A percentile compares a stretch with the other conserved stretches of the same genome.
Conservation (phyloP, 2,888 invertebrate genomes). For the Orthonevra nobilis region DNA sequence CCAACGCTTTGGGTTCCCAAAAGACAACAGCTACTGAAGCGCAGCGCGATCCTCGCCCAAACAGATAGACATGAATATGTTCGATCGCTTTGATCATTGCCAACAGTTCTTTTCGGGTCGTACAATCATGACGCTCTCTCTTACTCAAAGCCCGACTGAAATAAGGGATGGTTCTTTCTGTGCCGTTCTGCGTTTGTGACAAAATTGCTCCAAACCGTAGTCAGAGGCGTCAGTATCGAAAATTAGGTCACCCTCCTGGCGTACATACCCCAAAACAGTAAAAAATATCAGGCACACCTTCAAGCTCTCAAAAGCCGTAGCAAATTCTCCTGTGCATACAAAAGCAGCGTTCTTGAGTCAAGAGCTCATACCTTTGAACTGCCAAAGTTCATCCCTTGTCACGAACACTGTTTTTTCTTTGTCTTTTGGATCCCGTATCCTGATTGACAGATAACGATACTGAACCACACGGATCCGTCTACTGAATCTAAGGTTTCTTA, state of each 20-base stretch:
- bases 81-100: slow-evolving; percentile 9
- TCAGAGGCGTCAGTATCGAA: slow-evolving; percentile 14
- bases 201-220: not conserved
- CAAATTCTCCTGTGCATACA: slow-evolving; percentile 7
- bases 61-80: slow-evolving; percentile 11
- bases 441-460: slow-evolving; percentile 62
- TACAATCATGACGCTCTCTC: slow-evolving; percentile 19
- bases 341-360: slow-evolving; percentile 24
- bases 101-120: slow-evolving; percentile 21
- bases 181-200: slow-evolving; percentile 34
- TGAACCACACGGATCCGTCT: slow-evolving; percentile 65
- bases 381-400: not conserved
- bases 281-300: not conserved
- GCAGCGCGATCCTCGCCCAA: slow-evolving; percentile 4
- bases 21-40: slow-evolving; percentile 4
- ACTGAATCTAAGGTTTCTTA: slow-evolving; percentile 53
- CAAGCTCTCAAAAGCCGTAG: too few species aligned
- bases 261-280: not conserved
- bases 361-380: slow-evolving; percentile 71
- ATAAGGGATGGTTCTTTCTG: slow-evolving; percentile 51
- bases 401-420: too few species aligned
- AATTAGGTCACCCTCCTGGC: not conserved
- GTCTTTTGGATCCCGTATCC: slow-evolving; percentile 59
- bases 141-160: slow-evolving; percentile 13
- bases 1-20: not conserved